These are phyloP conservation scores for Pinctada fucata DNA, from an alignment of 2,888 invertebrate species.

Conservation along the genomic window DNA sequence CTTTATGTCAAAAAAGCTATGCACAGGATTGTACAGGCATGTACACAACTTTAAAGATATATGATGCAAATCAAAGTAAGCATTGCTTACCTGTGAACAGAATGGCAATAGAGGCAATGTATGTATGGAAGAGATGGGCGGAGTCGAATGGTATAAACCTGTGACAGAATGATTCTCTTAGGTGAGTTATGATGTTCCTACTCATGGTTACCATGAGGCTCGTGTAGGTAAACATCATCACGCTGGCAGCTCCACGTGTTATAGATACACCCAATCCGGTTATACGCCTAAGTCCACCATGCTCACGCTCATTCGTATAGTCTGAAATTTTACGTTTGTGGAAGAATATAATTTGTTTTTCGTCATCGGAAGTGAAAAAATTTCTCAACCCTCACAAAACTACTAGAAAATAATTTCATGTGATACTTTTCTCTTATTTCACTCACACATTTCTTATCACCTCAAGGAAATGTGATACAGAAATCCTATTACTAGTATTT, in stretches of 20 bases:
- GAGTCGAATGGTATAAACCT: constrained; percentile 82
- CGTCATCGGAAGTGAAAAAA: too few relatives aligned
- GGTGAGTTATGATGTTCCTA: constrained; percentile 80
- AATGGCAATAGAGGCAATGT: constrained; percentile 80
- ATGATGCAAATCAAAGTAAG: not conserved
- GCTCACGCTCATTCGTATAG: constrained; percentile 81
- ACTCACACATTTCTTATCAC: too few relatives aligned
- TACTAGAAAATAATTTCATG: too few relatives aligned
- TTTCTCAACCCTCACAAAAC: too few relatives aligned
- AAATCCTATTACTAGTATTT: too few relatives aligned
- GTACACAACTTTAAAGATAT: too few relatives aligned
- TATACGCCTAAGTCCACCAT: constrained; percentile 80
- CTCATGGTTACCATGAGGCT: constrained; percentile 82
- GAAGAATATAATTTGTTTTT: too few relatives aligned
- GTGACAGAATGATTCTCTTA: constrained; percentile 80
- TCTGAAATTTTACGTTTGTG: constrained; percentile 69
- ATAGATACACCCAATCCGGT: constrained; percentile 81
- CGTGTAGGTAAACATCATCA: constrained; percentile 82
- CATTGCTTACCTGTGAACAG: constrained; percentile 79
- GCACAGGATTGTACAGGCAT: too few relatives aligned
- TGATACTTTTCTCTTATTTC: too few relatives aligned
- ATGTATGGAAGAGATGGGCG: constrained; percentile 80
- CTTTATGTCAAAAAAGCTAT: too few relatives aligned
- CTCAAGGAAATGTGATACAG: too few relatives aligned
- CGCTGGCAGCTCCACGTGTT: constrained; percentile 82